A percentile compares a stretch with the other conserved stretches of the same genome.
Conservation (phyloP, 2,797 vertebrate species). For the Sebastes minor region DNA sequence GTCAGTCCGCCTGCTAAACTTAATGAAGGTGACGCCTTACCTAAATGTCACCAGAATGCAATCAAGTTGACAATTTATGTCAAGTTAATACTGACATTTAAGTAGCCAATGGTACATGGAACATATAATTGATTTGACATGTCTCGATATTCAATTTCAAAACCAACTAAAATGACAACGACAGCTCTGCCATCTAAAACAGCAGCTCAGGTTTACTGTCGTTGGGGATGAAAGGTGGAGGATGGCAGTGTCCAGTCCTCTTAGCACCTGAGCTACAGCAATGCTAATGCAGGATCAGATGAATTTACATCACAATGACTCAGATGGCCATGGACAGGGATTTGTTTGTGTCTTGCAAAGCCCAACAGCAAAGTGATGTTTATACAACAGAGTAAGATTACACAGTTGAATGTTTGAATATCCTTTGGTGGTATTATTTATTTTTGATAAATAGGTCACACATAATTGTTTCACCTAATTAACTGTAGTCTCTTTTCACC, state of each 20-base stretch:
- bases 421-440: background rate
- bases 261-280: slow-evolving; percentile 16
- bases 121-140: background rate
- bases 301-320: slow-evolving; percentile 40
- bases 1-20: background rate
- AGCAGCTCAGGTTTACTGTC: background rate
- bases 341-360: background rate
- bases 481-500: background rate
- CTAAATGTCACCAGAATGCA: slow-evolving; percentile 25
- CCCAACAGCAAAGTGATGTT: background rate
- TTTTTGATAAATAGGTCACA: background rate
- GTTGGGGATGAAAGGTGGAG: background rate
- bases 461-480: slow-evolving; percentile 3
- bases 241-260: background rate
- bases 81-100: background rate
- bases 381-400: background rate
- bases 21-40: background rate
- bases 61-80: background rate
- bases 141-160: background rate
- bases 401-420: background rate
- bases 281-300: slow-evolving; percentile 24
- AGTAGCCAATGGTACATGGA: background rate
- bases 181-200: background rate
- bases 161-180: background rate
- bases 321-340: background rate